Evolutionary conservation across 2,888 invertebrate genomes (phyloP).

Genomic region (Drosophila vallismaia): DNA sequence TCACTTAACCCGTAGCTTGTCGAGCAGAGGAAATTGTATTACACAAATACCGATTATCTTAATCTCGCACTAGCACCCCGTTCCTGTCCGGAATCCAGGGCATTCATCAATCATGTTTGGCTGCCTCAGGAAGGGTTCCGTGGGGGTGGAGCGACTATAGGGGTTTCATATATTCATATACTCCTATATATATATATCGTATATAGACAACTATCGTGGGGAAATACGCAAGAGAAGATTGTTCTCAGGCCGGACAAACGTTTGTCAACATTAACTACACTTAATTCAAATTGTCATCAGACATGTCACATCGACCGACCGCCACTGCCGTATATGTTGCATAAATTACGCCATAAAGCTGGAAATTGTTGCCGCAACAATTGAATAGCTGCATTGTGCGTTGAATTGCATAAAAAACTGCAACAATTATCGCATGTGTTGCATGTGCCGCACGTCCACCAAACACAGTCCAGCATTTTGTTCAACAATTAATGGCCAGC

Average conservation of each 20-base stretch:
- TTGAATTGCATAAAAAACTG: constrained; percentile 74
- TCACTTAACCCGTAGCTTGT: constrained; percentile 49
- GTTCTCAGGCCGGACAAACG: constrained; percentile 50
- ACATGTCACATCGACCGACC: constrained; percentile 40
- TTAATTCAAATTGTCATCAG: constrained; percentile 79
- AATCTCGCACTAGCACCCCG: constrained; percentile 58
- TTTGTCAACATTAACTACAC: constrained; percentile 81
- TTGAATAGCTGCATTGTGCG: constrained; percentile 65
- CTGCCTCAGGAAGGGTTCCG: constrained; percentile 26
- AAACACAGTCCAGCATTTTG: constrained; percentile 37
- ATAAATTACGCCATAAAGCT: constrained; percentile 80
- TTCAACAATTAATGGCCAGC: constrained; percentile 53
- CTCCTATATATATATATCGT: background rate
- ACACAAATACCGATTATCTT: constrained; percentile 80
- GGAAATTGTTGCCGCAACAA: constrained; percentile 61
- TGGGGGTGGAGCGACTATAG: constrained; percentile 20
- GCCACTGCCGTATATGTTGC: constrained; percentile 43
- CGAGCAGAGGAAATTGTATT: constrained; percentile 47
- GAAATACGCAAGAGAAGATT: constrained; percentile 18
- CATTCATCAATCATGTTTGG: constrained; percentile 73
- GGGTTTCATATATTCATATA: background rate
- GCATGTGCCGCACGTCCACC: constrained; percentile 46
- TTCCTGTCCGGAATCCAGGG: constrained; percentile 15
- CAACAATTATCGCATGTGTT: constrained; percentile 66
- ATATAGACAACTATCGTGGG: constrained; percentile 5